These are phyloP conservation scores for Neotoxoptera formosana DNA, from an alignment of 1,140 invertebrate genomes.

Conservation along the genomic window DNA sequence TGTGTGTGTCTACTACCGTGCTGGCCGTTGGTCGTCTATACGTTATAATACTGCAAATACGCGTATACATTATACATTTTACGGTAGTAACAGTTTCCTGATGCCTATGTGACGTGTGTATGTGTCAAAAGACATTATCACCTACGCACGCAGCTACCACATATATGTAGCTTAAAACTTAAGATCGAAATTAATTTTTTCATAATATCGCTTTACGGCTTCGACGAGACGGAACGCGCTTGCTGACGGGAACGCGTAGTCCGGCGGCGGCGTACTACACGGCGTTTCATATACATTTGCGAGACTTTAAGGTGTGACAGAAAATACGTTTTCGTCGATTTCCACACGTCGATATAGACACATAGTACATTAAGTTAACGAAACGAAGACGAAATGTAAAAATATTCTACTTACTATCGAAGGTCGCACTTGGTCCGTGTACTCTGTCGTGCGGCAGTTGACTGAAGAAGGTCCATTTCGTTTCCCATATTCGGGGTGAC, in stretches of 20 bases:
- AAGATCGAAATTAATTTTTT: background rate
- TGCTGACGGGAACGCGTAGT: background rate
- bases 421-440: background rate
- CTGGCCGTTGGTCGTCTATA: background rate
- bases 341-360: background rate
- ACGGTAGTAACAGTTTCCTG: background rate
- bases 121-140: background rate
- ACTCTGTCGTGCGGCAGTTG: background rate
- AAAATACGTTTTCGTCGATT: background rate
- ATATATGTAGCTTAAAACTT: background rate
- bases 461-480: background rate
- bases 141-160: background rate
- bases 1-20: slow-evolving; percentile 12
- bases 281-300: background rate
- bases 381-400: background rate
- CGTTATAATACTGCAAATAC: background rate
- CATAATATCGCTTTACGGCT: background rate
- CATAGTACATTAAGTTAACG: background rate
- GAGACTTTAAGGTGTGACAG: background rate
- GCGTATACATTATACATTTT: background rate
- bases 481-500: background rate
- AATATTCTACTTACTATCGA: background rate
- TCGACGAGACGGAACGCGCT: background rate
- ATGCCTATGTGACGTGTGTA: background rate
- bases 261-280: background rate